These are phyloP conservation scores for Ischnura elegans DNA, from an alignment of 2,888 invertebrate species.

Conservation along the genomic window DNA sequence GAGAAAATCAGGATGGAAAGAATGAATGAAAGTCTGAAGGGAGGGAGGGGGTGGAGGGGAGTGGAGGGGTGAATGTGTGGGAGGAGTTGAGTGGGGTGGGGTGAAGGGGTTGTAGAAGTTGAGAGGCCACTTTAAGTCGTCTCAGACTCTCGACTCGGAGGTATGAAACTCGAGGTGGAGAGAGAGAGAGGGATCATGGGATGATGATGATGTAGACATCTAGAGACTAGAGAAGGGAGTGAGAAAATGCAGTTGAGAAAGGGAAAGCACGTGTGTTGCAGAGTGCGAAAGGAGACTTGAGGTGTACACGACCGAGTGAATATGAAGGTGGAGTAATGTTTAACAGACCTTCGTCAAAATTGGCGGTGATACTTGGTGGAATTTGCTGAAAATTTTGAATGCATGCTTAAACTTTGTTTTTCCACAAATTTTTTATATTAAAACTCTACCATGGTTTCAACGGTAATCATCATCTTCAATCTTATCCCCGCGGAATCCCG, in stretches of 20 bases:
- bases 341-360: no score
- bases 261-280: neutral
- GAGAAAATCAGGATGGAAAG: neutral
- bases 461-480: no score
- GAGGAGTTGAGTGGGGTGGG: neutral
- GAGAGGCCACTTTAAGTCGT: conserved; percentile 49
- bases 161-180: neutral
- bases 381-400: no score
- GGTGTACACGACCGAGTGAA: neutral
- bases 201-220: conserved; percentile 56
- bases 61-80: neutral
- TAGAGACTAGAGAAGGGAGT: conserved; percentile 1
- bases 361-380: no score
- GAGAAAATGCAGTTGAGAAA: neutral
- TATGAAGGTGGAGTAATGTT: no score
- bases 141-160: neutral
- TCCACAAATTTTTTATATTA: no score
- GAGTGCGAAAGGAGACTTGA: neutral
- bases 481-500: no score
- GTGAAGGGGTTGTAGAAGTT: neutral
- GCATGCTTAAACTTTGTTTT: no score
- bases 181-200: conserved; percentile 38
- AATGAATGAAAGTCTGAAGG: neutral
- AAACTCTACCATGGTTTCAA: no score
- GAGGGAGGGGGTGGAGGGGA: neutral